Evolutionary conservation across 2,113 vertebrate species (phyloP), one percentile per base, ranked within the genome.

Genomic region (Ammodramus savannarum): DNA sequence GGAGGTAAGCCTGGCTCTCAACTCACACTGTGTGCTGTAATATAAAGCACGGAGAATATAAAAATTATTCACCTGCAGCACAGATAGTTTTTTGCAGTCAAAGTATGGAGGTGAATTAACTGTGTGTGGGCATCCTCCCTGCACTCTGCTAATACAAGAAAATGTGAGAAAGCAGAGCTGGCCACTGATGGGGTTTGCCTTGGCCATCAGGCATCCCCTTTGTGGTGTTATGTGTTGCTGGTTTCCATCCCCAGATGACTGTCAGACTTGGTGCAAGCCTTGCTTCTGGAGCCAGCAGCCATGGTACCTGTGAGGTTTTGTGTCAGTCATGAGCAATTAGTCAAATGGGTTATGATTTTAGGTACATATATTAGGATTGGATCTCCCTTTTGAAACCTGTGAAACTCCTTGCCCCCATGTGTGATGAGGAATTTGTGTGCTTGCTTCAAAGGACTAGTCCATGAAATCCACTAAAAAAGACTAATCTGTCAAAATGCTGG

Each of bases 31-130:
- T 65, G 36, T 79, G 74, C 67, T 96, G 82, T 93, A 96, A 88
- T 93, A 94, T 34, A 81, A 94, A 49, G 23, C 48, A 25, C 13
- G 2, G 48, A 49, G 48, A 49, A 26, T 49, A 49, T 59, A 61
- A 61, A 61, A 38, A 61, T 93, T 92, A 82, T 87, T 93, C 75
- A 91, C 68, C 87, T 85, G 38, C 78, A 94, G 66, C 62, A 65
- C 32, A 26, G 44, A 62, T 10, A 58, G 71, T 36, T 91, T 55
- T 91, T 86, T 87, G 36, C 27, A 74, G 43, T 59, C 0, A 0
- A 62, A 76, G 39, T n/a, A 49, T 21, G 4, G 39, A 55, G 57
- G 39, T 81, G 61, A 93, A 72, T 89, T 95, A 89, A 90, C 73
- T 65, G 31, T 74, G 26, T 59, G 61, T 71, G 27, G 38, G 57